Evolutionary conservation across 2,113 vertebrate genomes (phyloP), one percentile per base, ranked within the genome.

Genomic region (Cheirogaleus medius): DNA sequence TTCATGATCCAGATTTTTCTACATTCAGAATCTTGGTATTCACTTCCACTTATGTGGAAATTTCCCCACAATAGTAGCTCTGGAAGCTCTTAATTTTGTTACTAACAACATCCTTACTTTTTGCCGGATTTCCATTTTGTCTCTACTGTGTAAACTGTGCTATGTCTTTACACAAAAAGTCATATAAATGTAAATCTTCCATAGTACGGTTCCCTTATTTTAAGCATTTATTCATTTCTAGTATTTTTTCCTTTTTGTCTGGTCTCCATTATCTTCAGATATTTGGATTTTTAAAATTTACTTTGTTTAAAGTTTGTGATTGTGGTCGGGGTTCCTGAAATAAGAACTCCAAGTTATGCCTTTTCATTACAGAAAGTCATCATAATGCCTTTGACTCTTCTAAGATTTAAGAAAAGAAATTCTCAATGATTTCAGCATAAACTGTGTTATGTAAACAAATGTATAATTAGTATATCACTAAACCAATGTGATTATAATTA

Each of bases 401-500:
- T 73, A 52, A 83, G 81, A 17, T 83, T 92, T 82, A 96, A 92
- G 90, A 29, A 95, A 69, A 96, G 47, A 47, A 37, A 13, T 66
- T 42, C 42, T 60, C 69, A 1, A 52, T 84, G 32, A 87, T 12
- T 97, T 94, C 23, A 73, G 58, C 63, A 32, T 91, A 98, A 95
- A 7, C 42, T 44, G 1, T 15, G n/a, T 82, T 96, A 69, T 66
- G 47, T 92, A 96, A 98, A 97, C 74, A 96, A 96, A 98, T 74
- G 89, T 27, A 47, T 63, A 96, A 98, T 98, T 91, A 98, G 88
- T 94, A 90, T 94, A 89, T 84, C 37, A 3, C 66, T 29, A 84
- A 96, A 90, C 54, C 86, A 96, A 96, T 74, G 49, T 49, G 52
- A 93, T 84, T 97, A 63, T 92, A 97, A 98, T 98, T 96, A 98